Base-by-base conservation (phyloP, 2,888 invertebrate species). In the Drosophila ochracea region DNA sequence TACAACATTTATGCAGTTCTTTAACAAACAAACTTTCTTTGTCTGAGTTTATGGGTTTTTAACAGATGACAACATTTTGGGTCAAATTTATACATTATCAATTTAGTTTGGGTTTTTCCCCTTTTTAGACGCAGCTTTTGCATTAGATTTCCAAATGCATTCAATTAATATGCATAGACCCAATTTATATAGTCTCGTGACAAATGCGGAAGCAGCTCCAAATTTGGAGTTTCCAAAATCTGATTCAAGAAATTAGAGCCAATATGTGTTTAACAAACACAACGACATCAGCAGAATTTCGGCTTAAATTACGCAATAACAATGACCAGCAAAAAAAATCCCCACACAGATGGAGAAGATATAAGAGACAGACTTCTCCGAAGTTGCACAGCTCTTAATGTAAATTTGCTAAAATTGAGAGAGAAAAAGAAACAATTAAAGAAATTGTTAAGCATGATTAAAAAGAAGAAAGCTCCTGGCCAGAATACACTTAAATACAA, bases 261-360 rank as follows among this genome's bases (percentile, higher is more conserved):
- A 75, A 54, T 57, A 54, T 49, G 31, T 57, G 71, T 52, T 65
- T 50, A 35, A 28, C 21, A 33, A 16, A 37, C 35, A 21, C 43
- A 58, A 43, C 43, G 25, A 35, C 25, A 39, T 59, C n/a, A 47
- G 39, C 41, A 68, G 58, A 68, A 62, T 67, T 53, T 31, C 39
- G 41, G 35, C 55, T 53, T 73, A 67, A 79, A 73, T 82, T 73
- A 82, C 78, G 79, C 74, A 82, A 79, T 53, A 60, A 64, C 57
- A 76, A 67, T 66, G 62, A 50, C n/a, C n/a, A 68, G 43, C 47
- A 68, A 53, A 37, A 43, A 30, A 19, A 11, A 6, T 13, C 2
- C 13, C 43, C 31, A 21, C 13, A 47, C 25, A 37, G 19, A 21
- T 31, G 16, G 16, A 58, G 21, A 30, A 41, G n/a, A 28, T 39